Percentiles rank a stretch among this genome's conserved stretches.
Conservation (phyloP, 2,888 invertebrate species). For the Spisula subtruncata region DNA sequence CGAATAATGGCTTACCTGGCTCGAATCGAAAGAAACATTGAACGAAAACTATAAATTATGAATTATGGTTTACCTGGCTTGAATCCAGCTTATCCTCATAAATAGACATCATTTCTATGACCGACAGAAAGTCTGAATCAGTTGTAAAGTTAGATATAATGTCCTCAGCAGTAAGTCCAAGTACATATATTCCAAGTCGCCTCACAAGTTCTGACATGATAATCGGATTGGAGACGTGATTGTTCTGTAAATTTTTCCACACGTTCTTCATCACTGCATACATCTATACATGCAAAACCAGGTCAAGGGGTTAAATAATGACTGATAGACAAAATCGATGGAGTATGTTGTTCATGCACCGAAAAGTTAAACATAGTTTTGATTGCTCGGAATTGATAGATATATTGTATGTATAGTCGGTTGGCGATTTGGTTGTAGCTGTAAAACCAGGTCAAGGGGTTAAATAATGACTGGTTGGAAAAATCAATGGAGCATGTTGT, state of each 20-base stretch:
- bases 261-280: constrained; percentile 51
- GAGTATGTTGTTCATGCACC: no score
- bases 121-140: constrained; percentile 55
- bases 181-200: constrained; percentile 35
- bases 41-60: background rate
- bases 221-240: background rate
- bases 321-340: background rate
- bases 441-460: no score
- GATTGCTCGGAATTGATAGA: no score
- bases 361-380: no score
- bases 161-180: constrained; percentile 57
- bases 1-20: no score
- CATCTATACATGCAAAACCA: constrained; percentile 23
- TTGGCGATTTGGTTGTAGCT: no score
- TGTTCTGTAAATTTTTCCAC: background rate
- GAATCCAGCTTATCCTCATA: constrained; percentile 60
- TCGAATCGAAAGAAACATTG: no score
- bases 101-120: constrained; percentile 52
- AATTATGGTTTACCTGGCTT: constrained; percentile 47
- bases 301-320: background rate
- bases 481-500: background rate
- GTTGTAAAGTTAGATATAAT: constrained; percentile 45
- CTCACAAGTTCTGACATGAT: constrained; percentile 30
- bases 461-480: background rate
- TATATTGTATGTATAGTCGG: no score